Evolutionary conservation across 1,140 invertebrate species (phyloP), one percentile per base, ranked within the genome.

Genomic region (Drosophila asahinai): DNA sequence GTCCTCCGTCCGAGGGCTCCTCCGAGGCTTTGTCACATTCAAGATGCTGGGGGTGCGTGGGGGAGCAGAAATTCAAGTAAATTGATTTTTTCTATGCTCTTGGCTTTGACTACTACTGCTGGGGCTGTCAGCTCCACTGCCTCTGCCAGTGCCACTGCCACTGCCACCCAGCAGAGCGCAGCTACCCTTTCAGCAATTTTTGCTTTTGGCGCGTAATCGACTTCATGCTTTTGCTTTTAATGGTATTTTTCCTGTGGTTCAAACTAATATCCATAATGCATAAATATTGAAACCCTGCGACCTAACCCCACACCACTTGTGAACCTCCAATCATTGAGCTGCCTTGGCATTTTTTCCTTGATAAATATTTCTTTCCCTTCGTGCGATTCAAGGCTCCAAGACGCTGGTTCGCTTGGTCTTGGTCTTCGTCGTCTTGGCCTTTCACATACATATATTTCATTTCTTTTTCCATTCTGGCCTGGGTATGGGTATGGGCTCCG

Each of bases 261-360:
- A 89, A 89, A 89, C 86, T 89, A 89, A 89, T 89, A 89, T 89
- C 86, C 86, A 89, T 89, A 89, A 90, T 89, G 86, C 86, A 89
- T 89, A 89, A 89, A 89, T 89, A 89, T 90, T 89, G 79, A 77
- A 86, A 74, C 81, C 83, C 77, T 67, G 51, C 84, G 80, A 80
- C 77, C 74, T 76, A 64, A 76, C 86, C 83, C 80, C 59, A 30
- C 30, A 30, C 49, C 59, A 45, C 51, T 68, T 54, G 40, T 40
- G 70, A 59, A 52, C 43, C 68, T 73, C 68, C 71, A 74, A 73
- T 73, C 70, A 73, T 73, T 73, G 67, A 78, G 81, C 84, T 89
- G 83, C 74, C 84, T 66, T 81, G 77, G 84, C 84, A 89, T 87
- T 87, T 87, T 86, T 86, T 87, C 45, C 79, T 63, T 57, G 62